These are phyloP conservation scores for Amphibalanus amphitrite DNA, from an alignment of 1,140 invertebrate genomes.

Conservation along the genomic window DNA sequence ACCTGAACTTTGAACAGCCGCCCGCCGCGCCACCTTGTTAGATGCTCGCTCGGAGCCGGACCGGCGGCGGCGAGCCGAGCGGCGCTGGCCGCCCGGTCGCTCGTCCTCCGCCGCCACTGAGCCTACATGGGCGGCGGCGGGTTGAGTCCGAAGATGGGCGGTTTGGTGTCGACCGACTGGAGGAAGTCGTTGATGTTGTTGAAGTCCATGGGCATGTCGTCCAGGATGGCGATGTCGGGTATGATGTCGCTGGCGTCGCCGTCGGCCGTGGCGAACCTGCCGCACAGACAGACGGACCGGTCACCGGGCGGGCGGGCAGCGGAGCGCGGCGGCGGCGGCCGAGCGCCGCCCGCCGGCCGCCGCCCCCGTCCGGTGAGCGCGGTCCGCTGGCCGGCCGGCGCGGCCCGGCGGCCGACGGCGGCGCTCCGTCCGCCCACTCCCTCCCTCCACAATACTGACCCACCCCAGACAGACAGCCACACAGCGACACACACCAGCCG, in stretches of 20 bases:
- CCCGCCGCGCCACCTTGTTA: too few relatives aligned
- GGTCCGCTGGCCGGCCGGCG: neutral
- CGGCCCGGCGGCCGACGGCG: too few relatives aligned
- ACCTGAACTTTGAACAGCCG: neutral
- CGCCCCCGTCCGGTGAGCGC: neutral
- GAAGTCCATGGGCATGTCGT: conserved; percentile 1
- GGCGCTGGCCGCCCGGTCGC: too few relatives aligned
- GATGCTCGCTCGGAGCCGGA: too few relatives aligned
- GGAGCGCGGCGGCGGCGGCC: too few relatives aligned
- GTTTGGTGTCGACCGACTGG: neutral
- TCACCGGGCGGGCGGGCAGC: neutral
- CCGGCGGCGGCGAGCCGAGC: too few relatives aligned
- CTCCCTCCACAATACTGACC: too few relatives aligned
- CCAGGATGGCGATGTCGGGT: neutral
- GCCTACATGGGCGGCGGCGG: conserved; percentile 1
- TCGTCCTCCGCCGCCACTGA: too few relatives aligned
- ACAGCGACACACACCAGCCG: neutral
- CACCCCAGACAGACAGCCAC: neutral
- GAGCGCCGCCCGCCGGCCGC: too few relatives aligned
- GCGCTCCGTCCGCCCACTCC: too few relatives aligned
- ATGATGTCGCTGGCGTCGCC: neutral
- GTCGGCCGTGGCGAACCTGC: neutral
- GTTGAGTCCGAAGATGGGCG: neutral
- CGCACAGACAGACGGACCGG: neutral
- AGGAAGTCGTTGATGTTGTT: neutral